These are phyloP conservation scores for Torymus tubicola DNA, from an alignment of 2,888 invertebrate genomes.

Conservation along the genomic window DNA sequence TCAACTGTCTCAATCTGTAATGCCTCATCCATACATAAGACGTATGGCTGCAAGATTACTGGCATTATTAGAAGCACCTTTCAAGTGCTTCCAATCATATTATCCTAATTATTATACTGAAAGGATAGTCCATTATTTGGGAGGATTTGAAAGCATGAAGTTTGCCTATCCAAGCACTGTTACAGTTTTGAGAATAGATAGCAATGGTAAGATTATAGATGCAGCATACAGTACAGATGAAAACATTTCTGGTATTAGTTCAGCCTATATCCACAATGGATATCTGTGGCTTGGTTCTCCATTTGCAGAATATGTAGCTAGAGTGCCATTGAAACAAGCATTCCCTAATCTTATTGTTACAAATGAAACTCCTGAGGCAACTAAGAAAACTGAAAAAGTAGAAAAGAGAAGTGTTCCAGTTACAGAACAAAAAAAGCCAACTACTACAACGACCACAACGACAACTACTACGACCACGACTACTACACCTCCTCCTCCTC, in stretches of 20 bases:
- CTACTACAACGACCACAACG: slow-evolving; percentile 40
- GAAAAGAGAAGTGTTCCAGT: slow-evolving; percentile 10
- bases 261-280: slow-evolving; percentile 82
- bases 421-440: slow-evolving; percentile 19
- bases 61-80: slow-evolving; percentile 81
- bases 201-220: slow-evolving; percentile 85
- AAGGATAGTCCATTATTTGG: slow-evolving; percentile 78
- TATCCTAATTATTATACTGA: slow-evolving; percentile 83
- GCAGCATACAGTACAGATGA: slow-evolving; percentile 82
- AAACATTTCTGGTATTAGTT: slow-evolving; percentile 79
- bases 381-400: background rate
- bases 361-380: too few species aligned
- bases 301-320: slow-evolving; percentile 81
- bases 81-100: slow-evolving; percentile 80
- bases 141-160: slow-evolving; percentile 64
- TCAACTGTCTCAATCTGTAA: slow-evolving; percentile 78
- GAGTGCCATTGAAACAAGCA: slow-evolving; percentile 80
- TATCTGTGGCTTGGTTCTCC: slow-evolving; percentile 84
- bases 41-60: slow-evolving; percentile 82
- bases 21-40: slow-evolving; percentile 81
- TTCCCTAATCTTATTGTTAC: slow-evolving; percentile 62
- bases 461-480: background rate
- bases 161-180: slow-evolving; percentile 65
- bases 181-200: slow-evolving; percentile 80
- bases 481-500: too few species aligned